These are phyloP conservation scores for Hirtodrosophila duncani DNA, from an alignment of 2,888 invertebrate species.

Conservation along the genomic window DNA sequence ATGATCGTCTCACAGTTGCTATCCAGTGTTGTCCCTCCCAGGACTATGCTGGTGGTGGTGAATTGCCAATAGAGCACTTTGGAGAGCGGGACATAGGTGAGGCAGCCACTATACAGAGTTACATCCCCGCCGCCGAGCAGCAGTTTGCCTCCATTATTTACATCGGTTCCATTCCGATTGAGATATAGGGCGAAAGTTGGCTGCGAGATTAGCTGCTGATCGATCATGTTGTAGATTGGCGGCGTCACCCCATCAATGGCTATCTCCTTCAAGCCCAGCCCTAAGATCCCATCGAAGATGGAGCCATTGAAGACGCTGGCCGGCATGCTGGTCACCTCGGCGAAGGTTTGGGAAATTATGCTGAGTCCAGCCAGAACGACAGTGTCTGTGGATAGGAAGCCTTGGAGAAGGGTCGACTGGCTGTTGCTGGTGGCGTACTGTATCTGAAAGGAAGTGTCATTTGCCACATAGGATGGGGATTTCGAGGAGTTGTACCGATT, in stretches of 20 bases:
- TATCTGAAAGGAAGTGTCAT: conserved; percentile 93
- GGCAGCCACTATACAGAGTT: conserved; percentile 84
- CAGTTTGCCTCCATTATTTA: conserved; percentile 86
- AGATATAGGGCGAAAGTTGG: conserved; percentile 96
- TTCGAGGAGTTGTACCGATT: conserved; percentile 92
- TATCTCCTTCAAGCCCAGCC: conserved; percentile 91
- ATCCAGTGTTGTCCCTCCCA: conserved; percentile 81
- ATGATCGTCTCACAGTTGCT: conserved; percentile 91
- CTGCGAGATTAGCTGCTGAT: conserved; percentile 83
- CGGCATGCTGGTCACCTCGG: conserved; percentile 88
- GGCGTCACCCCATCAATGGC: conserved; percentile 92
- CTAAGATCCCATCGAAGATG: conserved; percentile 98
- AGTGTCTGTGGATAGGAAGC: conserved; percentile 69
- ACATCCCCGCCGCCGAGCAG: conserved; percentile 96
- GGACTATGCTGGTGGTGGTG: conserved; percentile 84
- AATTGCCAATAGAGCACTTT: conserved; percentile 97
- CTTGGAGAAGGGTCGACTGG: conserved; percentile 22
- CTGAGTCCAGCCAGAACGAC: conserved; percentile 84
- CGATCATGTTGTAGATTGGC: conserved; percentile 93
- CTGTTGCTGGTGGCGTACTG: conserved; percentile 86
- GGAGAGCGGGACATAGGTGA: conserved; percentile 86
- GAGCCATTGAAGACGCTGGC: conserved; percentile 94
- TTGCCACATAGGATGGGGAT: conserved; percentile 88
- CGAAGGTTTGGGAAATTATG: conserved; percentile 91
- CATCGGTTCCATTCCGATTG: conserved; percentile 84